Evolutionary conservation across 1,140 invertebrate genomes (phyloP).

Genomic region (Drosophila tani): DNA sequence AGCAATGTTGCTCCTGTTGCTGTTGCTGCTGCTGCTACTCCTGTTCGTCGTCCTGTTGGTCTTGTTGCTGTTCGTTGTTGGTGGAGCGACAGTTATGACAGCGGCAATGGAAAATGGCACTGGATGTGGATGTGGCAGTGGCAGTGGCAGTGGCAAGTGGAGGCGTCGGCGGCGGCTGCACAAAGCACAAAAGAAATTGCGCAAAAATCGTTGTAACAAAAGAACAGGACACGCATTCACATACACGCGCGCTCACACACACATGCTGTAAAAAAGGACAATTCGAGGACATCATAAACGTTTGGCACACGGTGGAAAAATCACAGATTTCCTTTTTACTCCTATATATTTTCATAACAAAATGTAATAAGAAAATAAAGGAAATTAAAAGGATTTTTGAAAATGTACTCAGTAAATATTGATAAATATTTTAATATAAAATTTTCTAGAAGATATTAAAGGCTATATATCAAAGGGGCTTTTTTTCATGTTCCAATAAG

Average conservation of each 20-base stretch:
- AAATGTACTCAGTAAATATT: not conserved
- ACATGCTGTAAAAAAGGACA: conserved; percentile 63
- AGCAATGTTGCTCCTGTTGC: conserved; percentile 50
- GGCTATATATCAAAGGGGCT: not conserved
- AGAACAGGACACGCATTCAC: conserved; percentile 63
- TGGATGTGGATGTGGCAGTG: conserved; percentile 10
- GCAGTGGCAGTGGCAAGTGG: conserved; percentile 24
- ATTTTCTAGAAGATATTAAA: no score
- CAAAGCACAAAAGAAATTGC: conserved; percentile 81
- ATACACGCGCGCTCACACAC: conserved; percentile 25
- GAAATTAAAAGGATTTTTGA: not conserved
- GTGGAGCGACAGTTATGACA: conserved; percentile 79
- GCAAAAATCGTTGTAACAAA: conserved; percentile 82
- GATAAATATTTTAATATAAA: no score
- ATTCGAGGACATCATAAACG: conserved; percentile 80
- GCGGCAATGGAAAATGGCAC: conserved; percentile 56
- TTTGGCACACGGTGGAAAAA: conserved; percentile 44
- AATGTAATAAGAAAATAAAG: conserved; percentile 6
- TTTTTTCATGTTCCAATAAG: no score
- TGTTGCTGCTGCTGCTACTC: conserved; percentile 16
- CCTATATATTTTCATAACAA: not conserved
- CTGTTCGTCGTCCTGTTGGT: conserved; percentile 17
- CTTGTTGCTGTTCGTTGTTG: conserved; percentile 24
- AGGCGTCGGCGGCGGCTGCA: conserved; percentile 41
- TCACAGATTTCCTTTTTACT: not conserved